These are phyloP conservation scores for Formicarius rufipectus DNA, from an alignment of 2,113 vertebrate genomes.

Conservation along the genomic window DNA sequence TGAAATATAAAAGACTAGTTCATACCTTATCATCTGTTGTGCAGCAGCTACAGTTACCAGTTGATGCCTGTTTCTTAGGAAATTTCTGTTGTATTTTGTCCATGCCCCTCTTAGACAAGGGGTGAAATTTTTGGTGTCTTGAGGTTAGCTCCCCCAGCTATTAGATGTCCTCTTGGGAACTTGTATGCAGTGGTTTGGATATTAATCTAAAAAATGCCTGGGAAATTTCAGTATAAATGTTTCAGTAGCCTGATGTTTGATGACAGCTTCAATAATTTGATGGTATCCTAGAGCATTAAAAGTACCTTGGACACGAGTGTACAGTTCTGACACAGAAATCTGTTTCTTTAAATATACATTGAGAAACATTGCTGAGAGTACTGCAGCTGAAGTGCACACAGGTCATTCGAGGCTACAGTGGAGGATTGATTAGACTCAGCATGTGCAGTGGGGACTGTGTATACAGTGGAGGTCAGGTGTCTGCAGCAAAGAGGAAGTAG, in stretches of 20 bases:
- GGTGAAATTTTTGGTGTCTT: neutral
- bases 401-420: neutral
- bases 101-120: neutral
- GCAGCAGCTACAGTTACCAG: neutral
- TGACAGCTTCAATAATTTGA: neutral
- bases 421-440: neutral
- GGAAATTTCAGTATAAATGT: neutral
- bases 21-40: neutral
- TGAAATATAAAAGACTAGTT: neutral
- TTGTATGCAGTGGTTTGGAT: neutral
- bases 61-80: neutral
- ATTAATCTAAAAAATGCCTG: neutral
- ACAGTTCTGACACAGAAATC: neutral
- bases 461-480: neutral
- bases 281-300: neutral
- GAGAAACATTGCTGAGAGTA: neutral
- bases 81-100: neutral
- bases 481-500: neutral
- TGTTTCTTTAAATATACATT: neutral
- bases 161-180: neutral
- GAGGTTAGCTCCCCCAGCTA: neutral
- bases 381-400: neutral
- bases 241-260: neutral
- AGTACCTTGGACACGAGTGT: neutral
- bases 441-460: neutral